These are phyloP conservation scores for Aurelia sp. DNA, from an alignment of 30 jellyfish, hydroid and myxozoan species.

Conservation along the genomic window DNA sequence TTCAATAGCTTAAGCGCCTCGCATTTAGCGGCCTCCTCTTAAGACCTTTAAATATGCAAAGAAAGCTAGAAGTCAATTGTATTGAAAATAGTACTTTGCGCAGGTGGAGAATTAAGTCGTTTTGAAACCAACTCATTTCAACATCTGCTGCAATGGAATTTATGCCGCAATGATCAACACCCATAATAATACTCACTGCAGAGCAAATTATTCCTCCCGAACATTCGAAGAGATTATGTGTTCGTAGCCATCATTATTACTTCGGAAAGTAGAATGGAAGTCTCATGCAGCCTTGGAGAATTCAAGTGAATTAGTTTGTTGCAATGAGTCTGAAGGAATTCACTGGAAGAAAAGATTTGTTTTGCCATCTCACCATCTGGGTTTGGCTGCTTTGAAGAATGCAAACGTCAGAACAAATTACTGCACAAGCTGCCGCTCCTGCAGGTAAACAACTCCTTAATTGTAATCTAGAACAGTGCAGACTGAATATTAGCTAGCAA, in stretches of 20 bases:
- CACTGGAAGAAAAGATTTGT: constrained; percentile 16
- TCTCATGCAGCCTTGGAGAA: too few species aligned
- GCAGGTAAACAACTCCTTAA: constrained; percentile 29
- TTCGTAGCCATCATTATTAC: too few species aligned
- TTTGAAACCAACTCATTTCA: constrained; percentile 27
- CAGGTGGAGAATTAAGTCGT: constrained; percentile 39
- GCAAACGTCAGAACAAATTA: constrained; percentile 51
- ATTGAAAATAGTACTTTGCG: constrained; percentile 25
- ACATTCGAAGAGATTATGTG: too few species aligned
- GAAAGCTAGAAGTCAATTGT: constrained; percentile 51
- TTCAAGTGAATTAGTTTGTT: neutral
- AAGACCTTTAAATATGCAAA: constrained; percentile 23
- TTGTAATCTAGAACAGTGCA: neutral
- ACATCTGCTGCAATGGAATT: constrained; percentile 52
- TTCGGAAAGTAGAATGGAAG: too few species aligned
- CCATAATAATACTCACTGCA: constrained; percentile 21
- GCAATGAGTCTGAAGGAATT: constrained; percentile 56
- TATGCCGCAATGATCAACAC: constrained; percentile 55
- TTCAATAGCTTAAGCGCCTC: too few species aligned
- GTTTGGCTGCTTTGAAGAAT: constrained; percentile 12
- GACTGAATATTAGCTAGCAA: too few species aligned
- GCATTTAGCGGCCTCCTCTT: neutral
- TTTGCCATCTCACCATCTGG: constrained; percentile 34
- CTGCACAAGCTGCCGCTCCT: constrained; percentile 69
- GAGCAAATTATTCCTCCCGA: too few species aligned